phyloP scores from a whole-genome alignment of 2,797 vertebrate species.

The Poecilia gillii region DNA sequence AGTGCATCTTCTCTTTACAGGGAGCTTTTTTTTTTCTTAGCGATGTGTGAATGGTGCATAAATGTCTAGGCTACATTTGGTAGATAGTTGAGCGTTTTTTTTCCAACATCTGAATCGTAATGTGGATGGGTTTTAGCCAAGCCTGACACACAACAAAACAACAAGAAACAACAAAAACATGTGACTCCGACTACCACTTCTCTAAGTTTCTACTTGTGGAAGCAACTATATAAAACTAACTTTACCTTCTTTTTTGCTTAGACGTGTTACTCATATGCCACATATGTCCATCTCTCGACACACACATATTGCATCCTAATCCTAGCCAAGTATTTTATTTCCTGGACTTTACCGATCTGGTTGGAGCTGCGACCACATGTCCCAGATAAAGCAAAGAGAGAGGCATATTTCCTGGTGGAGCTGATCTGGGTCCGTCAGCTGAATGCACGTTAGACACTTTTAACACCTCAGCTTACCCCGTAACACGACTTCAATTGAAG shows the following conservation, averaged over 20 bases:
- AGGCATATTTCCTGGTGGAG: background rate
- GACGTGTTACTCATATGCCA: background rate
- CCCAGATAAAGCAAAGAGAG: background rate
- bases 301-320: background rate
- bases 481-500: constrained; percentile 3
- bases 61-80: background rate
- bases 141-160: background rate
- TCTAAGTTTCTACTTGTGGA: background rate
- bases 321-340: background rate
- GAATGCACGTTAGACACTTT: background rate
- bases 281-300: background rate
- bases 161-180: background rate
- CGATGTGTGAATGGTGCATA: background rate
- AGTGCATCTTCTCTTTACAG: background rate
- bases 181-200: background rate
- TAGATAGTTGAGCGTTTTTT: background rate
- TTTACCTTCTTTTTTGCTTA: background rate
- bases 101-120: background rate
- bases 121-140: background rate
- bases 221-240: background rate
- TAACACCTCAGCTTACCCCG: background rate
- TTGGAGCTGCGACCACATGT: background rate
- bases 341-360: background rate
- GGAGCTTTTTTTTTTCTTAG: background rate
- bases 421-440: constrained; percentile 1